These are phyloP conservation scores for Drosophila baimaii DNA, from an alignment of 1,140 invertebrate species.

Conservation along the genomic window DNA sequence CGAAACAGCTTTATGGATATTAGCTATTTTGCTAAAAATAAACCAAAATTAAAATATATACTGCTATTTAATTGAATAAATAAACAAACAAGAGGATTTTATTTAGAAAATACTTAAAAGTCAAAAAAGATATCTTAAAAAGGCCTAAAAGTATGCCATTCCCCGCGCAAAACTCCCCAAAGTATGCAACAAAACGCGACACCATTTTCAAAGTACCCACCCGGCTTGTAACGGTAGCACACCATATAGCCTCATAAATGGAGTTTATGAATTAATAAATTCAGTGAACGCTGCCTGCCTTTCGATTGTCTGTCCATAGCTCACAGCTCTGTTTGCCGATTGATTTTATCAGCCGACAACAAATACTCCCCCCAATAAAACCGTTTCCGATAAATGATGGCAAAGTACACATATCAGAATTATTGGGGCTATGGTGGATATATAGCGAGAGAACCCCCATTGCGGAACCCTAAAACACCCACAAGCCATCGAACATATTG, in stretches of 20 bases:
- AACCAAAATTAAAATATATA: background rate
- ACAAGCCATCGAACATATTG: constrained; percentile 18
- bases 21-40: background rate
- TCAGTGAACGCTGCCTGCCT: background rate
- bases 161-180: background rate
- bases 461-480: constrained; percentile 20
- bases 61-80: background rate
- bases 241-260: background rate
- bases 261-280: constrained; percentile 26
- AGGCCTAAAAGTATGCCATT: constrained; percentile 4
- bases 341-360: constrained; percentile 2
- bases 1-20: background rate
- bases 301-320: background rate
- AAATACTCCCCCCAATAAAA: constrained; percentile 30
- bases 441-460: constrained; percentile 7
- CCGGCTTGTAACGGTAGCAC: background rate
- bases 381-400: constrained; percentile 25
- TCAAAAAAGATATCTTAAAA: background rate
- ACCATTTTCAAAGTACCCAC: background rate
- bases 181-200: constrained; percentile 18
- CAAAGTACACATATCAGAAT: constrained; percentile 9
- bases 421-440: constrained; percentile 26
- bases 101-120: background rate
- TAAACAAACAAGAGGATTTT: background rate
- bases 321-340: background rate